Conservation (phyloP, 2,888 invertebrate genomes). For the Pterostichus niger region DNA sequence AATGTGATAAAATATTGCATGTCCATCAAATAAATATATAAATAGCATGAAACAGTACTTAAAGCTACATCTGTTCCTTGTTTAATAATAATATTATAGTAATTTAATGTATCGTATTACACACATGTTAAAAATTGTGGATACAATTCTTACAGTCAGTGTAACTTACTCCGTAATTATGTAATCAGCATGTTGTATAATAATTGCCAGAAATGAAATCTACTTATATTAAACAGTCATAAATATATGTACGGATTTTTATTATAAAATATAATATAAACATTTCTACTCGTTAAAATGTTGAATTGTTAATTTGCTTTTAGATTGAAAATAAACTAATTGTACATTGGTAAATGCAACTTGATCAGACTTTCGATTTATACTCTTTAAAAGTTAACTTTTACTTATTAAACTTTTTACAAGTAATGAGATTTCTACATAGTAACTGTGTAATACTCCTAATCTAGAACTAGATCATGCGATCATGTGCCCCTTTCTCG, state of each 20-base stretch:
- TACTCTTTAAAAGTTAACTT: slow-evolving; percentile 1
- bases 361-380: slow-evolving; percentile 17
- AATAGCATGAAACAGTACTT: neutral
- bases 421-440: neutral
- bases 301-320: no score
- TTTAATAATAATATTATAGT: neutral
- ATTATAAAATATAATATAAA: no score
- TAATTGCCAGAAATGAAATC: no score
- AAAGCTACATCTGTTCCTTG: slow-evolving; percentile 5
- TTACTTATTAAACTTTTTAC: slow-evolving; percentile 33
- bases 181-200: no score
- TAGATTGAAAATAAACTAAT: no score
- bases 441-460: neutral
- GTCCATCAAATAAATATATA: neutral
- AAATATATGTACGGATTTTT: no score
- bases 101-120: slow-evolving; percentile 22
- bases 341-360: neutral
- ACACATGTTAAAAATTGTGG: neutral
- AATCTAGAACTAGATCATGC: neutral
- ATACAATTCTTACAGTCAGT: no score
- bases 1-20: no score
- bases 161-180: no score
- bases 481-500: neutral
- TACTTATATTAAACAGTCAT: no score
- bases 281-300: no score